These are phyloP conservation scores for Hyles vespertilio DNA, from an alignment of 1,140 invertebrate species.

Conservation along the genomic window DNA sequence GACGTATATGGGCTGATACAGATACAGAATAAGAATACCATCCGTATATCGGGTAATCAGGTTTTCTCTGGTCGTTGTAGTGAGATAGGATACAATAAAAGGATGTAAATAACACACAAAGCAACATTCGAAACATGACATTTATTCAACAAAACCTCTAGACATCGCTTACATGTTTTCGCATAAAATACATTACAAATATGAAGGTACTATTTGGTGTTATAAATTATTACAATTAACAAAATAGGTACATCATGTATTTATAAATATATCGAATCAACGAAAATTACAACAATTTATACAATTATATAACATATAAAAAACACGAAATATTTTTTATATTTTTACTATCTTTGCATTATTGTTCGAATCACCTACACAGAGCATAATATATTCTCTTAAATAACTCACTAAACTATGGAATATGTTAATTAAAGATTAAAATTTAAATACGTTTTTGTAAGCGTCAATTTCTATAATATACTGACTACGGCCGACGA, in stretches of 20 bases:
- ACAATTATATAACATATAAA: conserved; percentile 33
- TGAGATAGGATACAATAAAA: not conserved
- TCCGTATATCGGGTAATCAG: too few relatives aligned
- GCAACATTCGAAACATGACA: conserved; percentile 59
- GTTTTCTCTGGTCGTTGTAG: too few relatives aligned
- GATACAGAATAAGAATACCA: too few relatives aligned
- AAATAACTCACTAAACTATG: conserved; percentile 31
- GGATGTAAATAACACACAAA: conserved; percentile 13
- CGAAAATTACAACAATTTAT: conserved; percentile 43
- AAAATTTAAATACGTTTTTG: conserved; percentile 27
- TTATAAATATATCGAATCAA: conserved; percentile 38
- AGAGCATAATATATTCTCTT: conserved; percentile 27
- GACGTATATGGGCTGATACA: too few relatives aligned
- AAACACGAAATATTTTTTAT: conserved; percentile 25
- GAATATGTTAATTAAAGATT: conserved; percentile 34
- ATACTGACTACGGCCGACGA: conserved; percentile 25
- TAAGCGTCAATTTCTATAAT: conserved; percentile 30
- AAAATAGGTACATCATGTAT: conserved; percentile 41
- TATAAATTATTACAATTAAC: conserved; percentile 59
- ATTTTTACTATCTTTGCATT: conserved; percentile 17
- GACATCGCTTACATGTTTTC: conserved; percentile 57
- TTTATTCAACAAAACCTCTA: conserved; percentile 73
- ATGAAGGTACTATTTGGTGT: conserved; percentile 64
- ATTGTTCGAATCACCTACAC: conserved; percentile 43
- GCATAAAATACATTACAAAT: conserved; percentile 54